Evolutionary conservation across 2,888 invertebrate genomes (phyloP), one percentile per base, ranked within the genome.

Genomic region (Sisyra terminalis): DNA sequence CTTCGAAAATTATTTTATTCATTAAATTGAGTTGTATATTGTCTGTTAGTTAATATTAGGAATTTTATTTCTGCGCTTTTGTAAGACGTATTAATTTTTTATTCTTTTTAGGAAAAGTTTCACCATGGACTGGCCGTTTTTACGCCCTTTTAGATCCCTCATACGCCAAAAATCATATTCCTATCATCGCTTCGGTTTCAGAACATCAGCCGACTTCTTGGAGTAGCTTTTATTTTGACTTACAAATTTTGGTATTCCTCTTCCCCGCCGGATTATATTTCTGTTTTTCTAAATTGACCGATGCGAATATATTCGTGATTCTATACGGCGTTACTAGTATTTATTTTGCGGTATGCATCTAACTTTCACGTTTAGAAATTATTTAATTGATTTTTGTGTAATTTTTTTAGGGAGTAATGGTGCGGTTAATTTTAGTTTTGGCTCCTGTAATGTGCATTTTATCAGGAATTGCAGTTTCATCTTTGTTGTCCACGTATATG

Each of bases 151-250:
- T 96, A 51, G 96, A 96, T 66, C 94, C 96, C 0, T 92, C 92
- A 0, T 96, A 97, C 57, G 96, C 96, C 36, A 97, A 97, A 65
- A 94, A 93, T 64, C 90, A 97, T 66, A 97, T 97, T 65, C 96
- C 96, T 41, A 96, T 96, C 51, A 96, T 96, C 58, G 96, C 92
- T 8, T 90, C 89, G 6, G 90, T 93, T 3, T 96, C 94, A 2
- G 96, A 97, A 66, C 96, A 97, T 74, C 96, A 97, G 65, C 96
- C 96, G 1, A 97, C 96, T 2, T 88, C 94, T 0, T 97, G 96
- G 96, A 88, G 89, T 40, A 93, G 93, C 1, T 97, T 96, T 69
- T 97, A 93, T 67, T 96, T 96, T 63, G 96, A 97, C 69, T 72
- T 97, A 42, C 89, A 97, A 64, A 81, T 97, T 50, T 69, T 97